Evolutionary conservation across 2,797 vertebrate genomes (phyloP), one percentile per base, ranked within the genome.

Genomic region (Graptemys geographica): DNA sequence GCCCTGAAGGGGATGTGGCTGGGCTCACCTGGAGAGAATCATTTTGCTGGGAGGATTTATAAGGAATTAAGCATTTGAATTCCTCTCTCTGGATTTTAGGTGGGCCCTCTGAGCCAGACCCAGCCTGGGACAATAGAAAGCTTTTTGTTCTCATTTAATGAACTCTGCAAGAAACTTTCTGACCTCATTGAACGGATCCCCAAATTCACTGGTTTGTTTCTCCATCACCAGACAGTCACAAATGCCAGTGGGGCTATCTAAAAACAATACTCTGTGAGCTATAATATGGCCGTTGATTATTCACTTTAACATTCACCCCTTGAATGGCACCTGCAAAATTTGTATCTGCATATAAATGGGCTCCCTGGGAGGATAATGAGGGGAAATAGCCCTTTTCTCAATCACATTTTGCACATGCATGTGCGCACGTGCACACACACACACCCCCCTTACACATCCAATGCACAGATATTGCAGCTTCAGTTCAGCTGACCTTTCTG

Each of bases 381-480:
- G 31, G 59, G 33, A n/a, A 65, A 33, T 8, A 65, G 33, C 21
- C 18, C 69, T 72, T 72, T 41, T 37, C 65, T 72, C 19, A 62
- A 33, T 62, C 28, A 15, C 28, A 41, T 72, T 37, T 72, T 44
- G 44, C 44, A 44, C 44, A 44, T 2, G 44, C 44, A 7, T 44
- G 44, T 44, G 8, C 8, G 8, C 3, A 5, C 8, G 3, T 4
- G 41, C n/a, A 37, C 19, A 10, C 27, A 19, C 11, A n/a, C 33
- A 19, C 16, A 69, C n/a, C 37, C n/a, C 10, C 5, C 19, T 72
- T 37, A 37, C 65, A 72, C n/a, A 72, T 21, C 65, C 65, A 59
- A 41, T 33, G 19, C n/a, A 72, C 65, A 72, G 37, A 37, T 41
- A 37, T 72, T 37, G n/a, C 37, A 72, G 69, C 19, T 25, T 37